Conservation (phyloP, 1,140 invertebrate species). For the Bursaphelenchus mucronatus region DNA sequence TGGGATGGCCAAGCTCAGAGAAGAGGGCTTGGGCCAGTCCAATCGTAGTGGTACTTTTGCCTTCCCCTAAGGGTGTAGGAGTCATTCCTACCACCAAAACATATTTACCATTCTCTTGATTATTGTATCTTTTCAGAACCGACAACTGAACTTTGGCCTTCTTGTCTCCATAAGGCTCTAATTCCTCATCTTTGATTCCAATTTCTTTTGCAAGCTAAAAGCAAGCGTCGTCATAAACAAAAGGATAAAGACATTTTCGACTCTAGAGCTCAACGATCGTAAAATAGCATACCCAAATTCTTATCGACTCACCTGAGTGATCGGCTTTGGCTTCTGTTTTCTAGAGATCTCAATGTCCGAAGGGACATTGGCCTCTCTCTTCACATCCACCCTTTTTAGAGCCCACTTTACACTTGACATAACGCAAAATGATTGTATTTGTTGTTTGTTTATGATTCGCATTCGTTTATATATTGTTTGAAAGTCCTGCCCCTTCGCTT, state of each 20-base stretch:
- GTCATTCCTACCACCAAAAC: conserved; percentile 92
- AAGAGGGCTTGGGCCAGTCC: conserved; percentile 86
- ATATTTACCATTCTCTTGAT: conserved; percentile 77
- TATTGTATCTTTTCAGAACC: conserved; percentile 72
- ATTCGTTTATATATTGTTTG: too few relatives aligned
- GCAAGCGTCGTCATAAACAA: not conserved
- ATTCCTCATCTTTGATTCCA: conserved; percentile 74
- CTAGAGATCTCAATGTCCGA: conserved; percentile 55
- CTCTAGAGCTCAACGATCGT: not conserved
- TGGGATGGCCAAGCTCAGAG: conserved; percentile 77
- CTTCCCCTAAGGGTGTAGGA: conserved; percentile 91
- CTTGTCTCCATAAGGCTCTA: conserved; percentile 82
- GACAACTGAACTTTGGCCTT: conserved; percentile 89
- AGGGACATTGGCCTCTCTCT: conserved; percentile 42
- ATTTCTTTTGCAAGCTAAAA: conserved; percentile 74
- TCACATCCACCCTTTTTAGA: not conserved
- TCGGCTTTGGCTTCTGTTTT: conserved; percentile 52
- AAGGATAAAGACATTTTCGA: conserved; percentile 23
- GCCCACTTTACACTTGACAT: conserved; percentile 8
- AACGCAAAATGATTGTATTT: not conserved
- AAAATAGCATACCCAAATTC: not conserved
- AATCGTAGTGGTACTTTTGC: conserved; percentile 89
- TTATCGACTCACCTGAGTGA: conserved; percentile 27
- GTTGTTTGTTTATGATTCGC: too few relatives aligned
- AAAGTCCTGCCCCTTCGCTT: too few relatives aligned